Evolutionary conservation across 2,797 vertebrate genomes (phyloP), one percentile per base, ranked within the genome.

Genomic region (Muscicapa comitata): DNA sequence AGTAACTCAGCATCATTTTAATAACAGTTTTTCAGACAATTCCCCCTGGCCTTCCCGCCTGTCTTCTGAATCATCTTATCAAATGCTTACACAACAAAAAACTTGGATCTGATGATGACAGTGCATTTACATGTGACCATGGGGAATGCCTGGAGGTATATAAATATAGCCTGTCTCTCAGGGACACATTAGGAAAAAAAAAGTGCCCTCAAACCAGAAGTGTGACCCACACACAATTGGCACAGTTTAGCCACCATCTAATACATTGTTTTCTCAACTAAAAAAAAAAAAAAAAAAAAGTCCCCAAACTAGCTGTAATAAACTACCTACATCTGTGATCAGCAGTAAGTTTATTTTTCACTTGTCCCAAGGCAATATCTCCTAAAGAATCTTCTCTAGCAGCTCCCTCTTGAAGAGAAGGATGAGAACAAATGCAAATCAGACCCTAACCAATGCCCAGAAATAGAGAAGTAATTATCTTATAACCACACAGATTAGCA

Each of bases 1-100:
- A 73, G 61, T 54, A 71, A 88, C 77, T 87, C 77, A 57, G 38
- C 72, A 71, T 72, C 62, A 92, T 88, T 94, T 92, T 81, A 86
- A 83, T 7, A 92, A 25, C 11, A 74, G 51, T 43, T 80, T 78
- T 77, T 92, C 35, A 74, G 42, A 61, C 37, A 78, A 50, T 21
- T 48, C 43, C 54, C 72, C 45, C 21, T 14, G 3, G 42, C 33
- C 38, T 9, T 88, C 45, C 48, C 50, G 50, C 47, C 63, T 78
- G 48, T 84, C 63, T 18, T 92, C 54, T 50, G 76, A 57, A 88
- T 17, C 5, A 57, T 43, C 33, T 82, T 66, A 57, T 48, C 53
- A 75, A 77, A 88, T 28, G 45, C 31, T 83, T 55, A 55, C 20
- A 57, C 35, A 53, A 24, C n/a, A 51, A 63, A 55, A 91, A 78